phyloP scores from a whole-genome alignment of 2,888 invertebrate species.

The Leptogaster cylindrica region DNA sequence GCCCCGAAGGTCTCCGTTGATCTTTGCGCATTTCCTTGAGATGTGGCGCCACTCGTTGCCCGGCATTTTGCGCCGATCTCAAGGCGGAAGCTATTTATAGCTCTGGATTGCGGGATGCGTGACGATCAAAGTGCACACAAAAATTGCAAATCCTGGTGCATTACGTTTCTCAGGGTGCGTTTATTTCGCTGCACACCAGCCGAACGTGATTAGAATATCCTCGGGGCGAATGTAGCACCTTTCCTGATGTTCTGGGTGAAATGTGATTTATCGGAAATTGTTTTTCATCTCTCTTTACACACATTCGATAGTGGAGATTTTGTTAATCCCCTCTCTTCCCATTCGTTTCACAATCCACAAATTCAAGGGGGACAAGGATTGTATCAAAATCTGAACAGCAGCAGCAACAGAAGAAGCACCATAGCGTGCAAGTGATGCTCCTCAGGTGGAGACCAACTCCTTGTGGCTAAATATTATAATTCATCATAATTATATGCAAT shows the following conservation, averaged over 20 bases:
- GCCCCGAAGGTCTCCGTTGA: conserved; percentile 19
- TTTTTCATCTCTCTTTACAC: background rate
- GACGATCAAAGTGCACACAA: conserved; percentile 16
- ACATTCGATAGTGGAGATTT: too few species aligned
- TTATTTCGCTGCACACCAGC: background rate
- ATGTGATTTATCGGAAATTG: conserved; percentile 39
- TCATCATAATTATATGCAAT: conserved; percentile 41
- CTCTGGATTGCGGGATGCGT: background rate
- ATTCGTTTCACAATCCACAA: too few species aligned
- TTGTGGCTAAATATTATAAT: conserved; percentile 37
- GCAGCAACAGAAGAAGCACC: background rate
- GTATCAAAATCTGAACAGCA: too few species aligned
- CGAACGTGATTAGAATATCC: conserved; percentile 28
- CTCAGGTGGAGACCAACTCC: conserved; percentile 11
- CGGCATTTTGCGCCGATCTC: conserved; percentile 1
- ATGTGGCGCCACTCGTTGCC: conserved; percentile 34
- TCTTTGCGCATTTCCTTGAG: conserved; percentile 14
- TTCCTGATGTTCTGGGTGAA: conserved; percentile 18
- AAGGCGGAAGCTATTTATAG: conserved; percentile 10
- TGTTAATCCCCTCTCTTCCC: too few species aligned
- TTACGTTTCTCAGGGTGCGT: background rate
- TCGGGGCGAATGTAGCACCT: conserved; percentile 23
- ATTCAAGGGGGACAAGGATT: too few species aligned
- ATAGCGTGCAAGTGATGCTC: background rate
- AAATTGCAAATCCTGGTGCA: conserved; percentile 11